These are phyloP conservation scores for Whitmania pigra DNA, from an alignment of 1,140 invertebrate species.

Conservation along the genomic window DNA sequence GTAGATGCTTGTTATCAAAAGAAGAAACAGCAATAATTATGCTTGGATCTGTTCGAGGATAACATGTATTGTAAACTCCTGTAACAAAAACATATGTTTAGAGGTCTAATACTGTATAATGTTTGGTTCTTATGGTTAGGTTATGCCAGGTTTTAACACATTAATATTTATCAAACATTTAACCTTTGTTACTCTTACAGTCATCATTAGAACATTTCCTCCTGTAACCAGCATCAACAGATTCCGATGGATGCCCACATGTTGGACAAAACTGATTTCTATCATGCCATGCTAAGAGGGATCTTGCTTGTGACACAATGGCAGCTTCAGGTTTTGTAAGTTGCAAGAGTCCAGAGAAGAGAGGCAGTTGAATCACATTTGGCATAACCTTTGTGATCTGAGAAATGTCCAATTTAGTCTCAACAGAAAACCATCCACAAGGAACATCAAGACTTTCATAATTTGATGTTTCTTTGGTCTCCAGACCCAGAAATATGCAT, in stretches of 20 bases:
- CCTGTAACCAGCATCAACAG: slow-evolving; percentile 39
- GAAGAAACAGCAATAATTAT: slow-evolving; percentile 48
- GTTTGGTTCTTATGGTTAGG: no score
- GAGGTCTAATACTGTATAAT: background rate
- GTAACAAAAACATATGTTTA: slow-evolving; percentile 17
- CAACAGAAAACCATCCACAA: slow-evolving; percentile 36
- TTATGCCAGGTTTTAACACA: no score
- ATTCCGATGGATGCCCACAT: slow-evolving; percentile 38
- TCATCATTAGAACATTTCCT: slow-evolving; percentile 36
- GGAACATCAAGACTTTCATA: background rate
- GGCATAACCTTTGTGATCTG: slow-evolving; percentile 26
- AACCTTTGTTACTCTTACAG: slow-evolving; percentile 36
- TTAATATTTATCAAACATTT: background rate
- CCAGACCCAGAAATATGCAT: slow-evolving; percentile 13
- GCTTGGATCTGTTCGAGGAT: slow-evolving; percentile 45
- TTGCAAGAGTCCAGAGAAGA: slow-evolving; percentile 31
- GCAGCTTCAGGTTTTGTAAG: slow-evolving; percentile 33
- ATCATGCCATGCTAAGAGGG: slow-evolving; percentile 43
- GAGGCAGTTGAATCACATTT: slow-evolving; percentile 26
- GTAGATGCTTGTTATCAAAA: slow-evolving; percentile 39
- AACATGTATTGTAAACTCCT: slow-evolving; percentile 40
- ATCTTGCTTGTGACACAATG: slow-evolving; percentile 39
- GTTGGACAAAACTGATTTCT: slow-evolving; percentile 43
- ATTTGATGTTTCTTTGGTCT: background rate
- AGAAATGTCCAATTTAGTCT: slow-evolving; percentile 25